Conservation (phyloP, 2,797 vertebrate species). For the Rhincodon typus region DNA sequence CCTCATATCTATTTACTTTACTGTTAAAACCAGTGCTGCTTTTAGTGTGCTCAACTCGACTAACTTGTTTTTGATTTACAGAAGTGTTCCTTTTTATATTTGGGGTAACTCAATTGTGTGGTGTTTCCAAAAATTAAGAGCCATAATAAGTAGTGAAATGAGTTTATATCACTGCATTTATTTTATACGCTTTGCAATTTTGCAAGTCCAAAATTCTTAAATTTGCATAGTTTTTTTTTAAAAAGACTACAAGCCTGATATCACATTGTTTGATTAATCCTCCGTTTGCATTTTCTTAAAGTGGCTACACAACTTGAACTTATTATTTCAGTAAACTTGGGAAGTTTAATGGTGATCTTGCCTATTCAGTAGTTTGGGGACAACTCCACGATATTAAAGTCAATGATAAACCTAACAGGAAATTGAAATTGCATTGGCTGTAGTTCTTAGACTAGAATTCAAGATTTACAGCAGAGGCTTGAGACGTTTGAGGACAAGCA, state of each 20-base stretch:
- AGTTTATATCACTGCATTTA: not conserved
- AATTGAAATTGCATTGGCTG: not conserved
- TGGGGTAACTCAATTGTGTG: not conserved
- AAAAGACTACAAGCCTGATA: not conserved
- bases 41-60: not conserved
- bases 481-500: conserved; percentile 47
- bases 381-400: not conserved
- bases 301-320: not conserved
- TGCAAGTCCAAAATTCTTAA: not conserved
- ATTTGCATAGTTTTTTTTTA: not conserved
- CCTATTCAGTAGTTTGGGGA: not conserved
- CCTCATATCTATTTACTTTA: not conserved
- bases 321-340: not conserved
- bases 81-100: not conserved
- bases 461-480: conserved; percentile 43
- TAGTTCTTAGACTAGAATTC: conserved; percentile 35
- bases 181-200: not conserved
- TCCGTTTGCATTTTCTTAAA: not conserved
- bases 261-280: not conserved
- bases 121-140: too few relatives aligned
- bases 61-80: not conserved
- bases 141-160: not conserved
- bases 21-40: not conserved
- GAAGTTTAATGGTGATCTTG: not conserved
- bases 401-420: not conserved